Evolutionary conservation across 2,797 vertebrate genomes (phyloP), one percentile per base, ranked within the genome.

Genomic region (Enteromius treurensis): DNA sequence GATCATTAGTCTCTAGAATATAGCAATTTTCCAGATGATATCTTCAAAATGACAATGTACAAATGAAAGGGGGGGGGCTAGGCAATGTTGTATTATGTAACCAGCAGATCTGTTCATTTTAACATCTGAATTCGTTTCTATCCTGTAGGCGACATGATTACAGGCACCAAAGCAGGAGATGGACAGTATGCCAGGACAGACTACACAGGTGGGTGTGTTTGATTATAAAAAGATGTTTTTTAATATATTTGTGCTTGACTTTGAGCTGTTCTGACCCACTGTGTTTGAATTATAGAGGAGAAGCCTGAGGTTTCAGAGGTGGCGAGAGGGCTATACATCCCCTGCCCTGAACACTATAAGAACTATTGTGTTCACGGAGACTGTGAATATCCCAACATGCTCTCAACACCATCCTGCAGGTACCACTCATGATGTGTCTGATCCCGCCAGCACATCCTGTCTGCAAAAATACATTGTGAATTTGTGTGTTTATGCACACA

Each of bases 311-410:
- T 86, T 19, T 97, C 97, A 67, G 97, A 96, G 86, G 95, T 96
- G 85, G 96, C 96, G 77, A 94, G 95, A 83, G 96, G 96, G 82
- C 94, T 96, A 80, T 96, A 97, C 92, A 96, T 97, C 88, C 97
- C 97, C 74, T 99, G 98, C 94, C 97, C 98, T 74, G 98, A 98
- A 77, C 93, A 95, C 88, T 98, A 95, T 93, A 97, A 97, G 55
- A 97, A 97, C 91, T 98, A 97, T 94, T 99, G 98, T 87, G 93
- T 97, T 93, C 97, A 99, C 0, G 98, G 98, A 88, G 98, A 98
- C 90, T 99, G 98, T 83, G 97, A 98, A 91, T 98, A 97, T 90
- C 96, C 97, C 81, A 93, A 94, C 81, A 95, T 95, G 84, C 95
- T 95, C 93, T 95, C 96, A 89, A 96, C 97, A 90, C 98, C 97